A percentile compares a stretch with the other conserved stretches of the same genome.
Conservation (phyloP, 2,888 invertebrate species). For the Mayetiola destructor region DNA sequence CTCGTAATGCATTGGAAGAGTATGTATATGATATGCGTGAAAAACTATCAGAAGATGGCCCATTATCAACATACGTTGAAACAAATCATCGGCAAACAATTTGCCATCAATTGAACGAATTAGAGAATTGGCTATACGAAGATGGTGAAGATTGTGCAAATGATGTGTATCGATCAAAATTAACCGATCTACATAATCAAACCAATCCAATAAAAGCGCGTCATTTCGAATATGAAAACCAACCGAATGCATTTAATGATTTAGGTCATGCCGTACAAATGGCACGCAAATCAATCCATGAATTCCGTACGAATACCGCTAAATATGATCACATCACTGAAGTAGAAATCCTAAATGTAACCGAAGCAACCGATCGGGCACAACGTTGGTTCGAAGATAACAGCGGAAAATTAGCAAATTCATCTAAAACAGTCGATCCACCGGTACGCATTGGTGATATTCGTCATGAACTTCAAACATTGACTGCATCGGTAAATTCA, state of each 20-base stretch:
- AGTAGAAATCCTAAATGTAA: conserved; percentile 65
- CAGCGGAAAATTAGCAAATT: conserved; percentile 46
- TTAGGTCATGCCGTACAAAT: conserved; percentile 61
- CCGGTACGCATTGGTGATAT: conserved; percentile 67
- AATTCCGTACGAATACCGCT: conserved; percentile 52
- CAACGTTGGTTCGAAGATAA: conserved; percentile 72
- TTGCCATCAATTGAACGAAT: conserved; percentile 55
- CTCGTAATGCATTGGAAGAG: conserved; percentile 93
- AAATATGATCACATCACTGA: conserved; percentile 68
- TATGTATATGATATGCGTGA: conserved; percentile 94
- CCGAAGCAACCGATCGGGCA: conserved; percentile 52
- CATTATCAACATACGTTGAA: conserved; percentile 57
- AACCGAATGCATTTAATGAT: conserved; percentile 67
- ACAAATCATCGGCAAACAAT: conserved; percentile 45
- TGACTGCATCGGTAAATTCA: conserved; percentile 42
- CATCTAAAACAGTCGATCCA: conserved; percentile 56
- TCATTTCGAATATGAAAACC: conserved; percentile 62
- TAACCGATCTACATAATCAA: conserved; percentile 48
- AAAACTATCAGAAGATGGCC: conserved; percentile 63
- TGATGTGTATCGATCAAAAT: conserved; percentile 48
- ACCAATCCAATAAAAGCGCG: conserved; percentile 84
- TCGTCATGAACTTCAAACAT: conserved; percentile 55
- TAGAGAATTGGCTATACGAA: conserved; percentile 96
- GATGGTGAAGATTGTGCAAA: conserved; percentile 84
- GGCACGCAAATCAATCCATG: conserved; percentile 65